Percentiles rank a stretch among this genome's conserved stretches.
phyloP scores from a whole-genome alignment of 2,797 vertebrate genomes.

The Thunnus albacares region DNA sequence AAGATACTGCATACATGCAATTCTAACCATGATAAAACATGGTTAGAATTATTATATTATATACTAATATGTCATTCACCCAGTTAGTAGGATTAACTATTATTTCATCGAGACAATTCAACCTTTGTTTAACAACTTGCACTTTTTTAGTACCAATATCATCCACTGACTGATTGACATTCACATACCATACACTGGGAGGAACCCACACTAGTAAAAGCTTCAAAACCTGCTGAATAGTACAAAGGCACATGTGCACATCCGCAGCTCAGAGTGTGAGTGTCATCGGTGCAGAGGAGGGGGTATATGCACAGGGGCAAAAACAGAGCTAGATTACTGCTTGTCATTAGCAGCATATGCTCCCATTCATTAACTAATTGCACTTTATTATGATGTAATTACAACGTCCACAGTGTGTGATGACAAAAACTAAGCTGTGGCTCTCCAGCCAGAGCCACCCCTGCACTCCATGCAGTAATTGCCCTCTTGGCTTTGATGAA shows the following conservation, averaged over 20 bases:
- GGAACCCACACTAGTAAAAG: neutral
- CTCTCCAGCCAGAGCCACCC: constrained; percentile 80
- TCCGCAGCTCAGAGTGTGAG: constrained; percentile 24
- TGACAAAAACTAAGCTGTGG: constrained; percentile 78
- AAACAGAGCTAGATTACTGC: constrained; percentile 66
- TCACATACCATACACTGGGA: neutral
- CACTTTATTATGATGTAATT: constrained; percentile 90
- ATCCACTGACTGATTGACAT: neutral
- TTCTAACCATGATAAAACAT: no score
- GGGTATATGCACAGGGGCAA: constrained; percentile 34
- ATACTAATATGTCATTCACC: neutral
- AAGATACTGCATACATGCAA: no score
- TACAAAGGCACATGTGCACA: constrained; percentile 24
- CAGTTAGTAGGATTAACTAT: neutral
- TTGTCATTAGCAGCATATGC: constrained; percentile 79
- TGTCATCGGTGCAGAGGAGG: constrained; percentile 29
- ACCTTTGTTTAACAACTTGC: neutral
- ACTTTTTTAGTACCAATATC: neutral
- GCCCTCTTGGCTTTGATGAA: constrained; percentile 91
- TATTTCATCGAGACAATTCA: neutral
- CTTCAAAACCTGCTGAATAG: neutral
- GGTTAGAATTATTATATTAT: neutral
- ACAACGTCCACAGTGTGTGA: constrained; percentile 80
- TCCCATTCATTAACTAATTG: constrained; percentile 89
- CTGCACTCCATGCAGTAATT: constrained; percentile 90